These are phyloP conservation scores for Phalloptychus januarius DNA, from an alignment of 2,797 vertebrate species.

Conservation along the genomic window DNA sequence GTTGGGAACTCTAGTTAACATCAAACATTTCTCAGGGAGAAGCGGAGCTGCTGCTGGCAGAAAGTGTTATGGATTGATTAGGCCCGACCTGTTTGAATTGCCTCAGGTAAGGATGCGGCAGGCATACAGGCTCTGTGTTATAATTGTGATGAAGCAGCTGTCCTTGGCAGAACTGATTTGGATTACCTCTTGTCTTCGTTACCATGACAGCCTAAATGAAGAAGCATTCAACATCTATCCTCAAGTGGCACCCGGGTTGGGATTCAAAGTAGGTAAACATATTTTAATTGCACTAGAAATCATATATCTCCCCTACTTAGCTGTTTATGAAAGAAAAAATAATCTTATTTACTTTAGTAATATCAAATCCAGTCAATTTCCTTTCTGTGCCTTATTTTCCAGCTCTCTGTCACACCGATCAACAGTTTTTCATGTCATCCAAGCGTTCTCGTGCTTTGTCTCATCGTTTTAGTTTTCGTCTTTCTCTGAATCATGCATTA, in stretches of 20 bases:
- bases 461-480: conserved; percentile 7
- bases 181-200: conserved; percentile 75
- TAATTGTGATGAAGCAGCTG: conserved; percentile 81
- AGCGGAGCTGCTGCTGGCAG: conserved; percentile 20
- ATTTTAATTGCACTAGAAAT: conserved; percentile 71
- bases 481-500: conserved; percentile 50
- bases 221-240: conserved; percentile 68
- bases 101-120: conserved; percentile 56
- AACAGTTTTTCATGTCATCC: conserved; percentile 20
- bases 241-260: conserved; percentile 46
- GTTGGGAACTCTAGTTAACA: conserved; percentile 49
- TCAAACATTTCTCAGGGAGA: conserved; percentile 48
- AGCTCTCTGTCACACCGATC: conserved; percentile 13
- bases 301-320: conserved; percentile 46
- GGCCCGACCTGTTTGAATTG: conserved; percentile 54
- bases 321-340: conserved; percentile 40
- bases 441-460: conserved; percentile 16
- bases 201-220: conserved; percentile 77
- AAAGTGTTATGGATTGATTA: conserved; percentile 59
- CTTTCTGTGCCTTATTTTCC: conserved; percentile 15
- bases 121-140: conserved; percentile 59
- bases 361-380: conserved; percentile 37
- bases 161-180: conserved; percentile 72
- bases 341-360: conserved; percentile 47
- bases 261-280: conserved; percentile 64